Base-by-base conservation (phyloP, 1,140 invertebrate genomes). In the Druon quercuslanigerum region DNA sequence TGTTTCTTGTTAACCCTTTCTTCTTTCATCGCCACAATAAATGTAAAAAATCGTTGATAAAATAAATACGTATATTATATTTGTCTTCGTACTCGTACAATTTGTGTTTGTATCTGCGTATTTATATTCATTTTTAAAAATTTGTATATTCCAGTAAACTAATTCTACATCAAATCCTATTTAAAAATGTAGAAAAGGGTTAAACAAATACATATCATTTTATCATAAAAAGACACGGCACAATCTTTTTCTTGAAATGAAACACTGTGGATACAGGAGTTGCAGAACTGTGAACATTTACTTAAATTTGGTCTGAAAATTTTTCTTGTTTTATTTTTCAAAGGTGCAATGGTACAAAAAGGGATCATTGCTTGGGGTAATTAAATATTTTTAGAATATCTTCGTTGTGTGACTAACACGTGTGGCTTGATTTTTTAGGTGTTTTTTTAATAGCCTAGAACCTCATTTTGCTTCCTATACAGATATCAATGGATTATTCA, bases 281-380 rank as follows among this genome's bases (percentile, higher is more conserved):
- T 66, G 16, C 46, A 40, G 9, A 66, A 40, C 16, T 66, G 13
- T 66, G 6, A 40, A 60, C 40, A 46, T 0, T 46, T 46, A 46
- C 14, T 40, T 66, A 57, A 33, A 3, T 57, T 9, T 20, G 9
- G 16, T 66, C 13, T 66, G 13, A 66, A 25, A 66, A 40, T n/a
- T 5, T 66, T 40, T 66, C 25, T 66, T 66, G 25, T 66, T 66
- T 66, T 13, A 33, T 66, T 66, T 66, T 66, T 16, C 16, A 25
- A 57, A 66, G 60, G 25, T 40, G 20, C 60, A 66, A 16, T 66
- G 25, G 60, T 40, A 12, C 60, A 66, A 33, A 66, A 66, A 66
- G 60, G 60, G 13, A 66, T n/a, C 40, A 46, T 46, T 40, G n/a
- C 60, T 40, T n/a, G 60, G 60, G 60, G 60, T 66, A 66, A 66